phyloP scores from a whole-genome alignment of 2,113 vertebrate genomes.

The Scomber japonicus region DNA sequence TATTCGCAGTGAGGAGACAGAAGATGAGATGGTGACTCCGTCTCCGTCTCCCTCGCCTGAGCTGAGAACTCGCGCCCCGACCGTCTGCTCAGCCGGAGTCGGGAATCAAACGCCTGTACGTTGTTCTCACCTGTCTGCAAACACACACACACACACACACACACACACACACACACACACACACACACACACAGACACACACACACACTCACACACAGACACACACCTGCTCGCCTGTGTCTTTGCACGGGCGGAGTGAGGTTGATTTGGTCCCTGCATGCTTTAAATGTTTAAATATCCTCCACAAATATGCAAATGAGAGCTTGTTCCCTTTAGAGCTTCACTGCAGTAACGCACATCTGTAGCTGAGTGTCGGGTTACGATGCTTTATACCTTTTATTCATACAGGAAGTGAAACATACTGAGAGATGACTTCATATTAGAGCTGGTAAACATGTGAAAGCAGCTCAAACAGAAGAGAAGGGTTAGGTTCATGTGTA shows the following conservation, averaged over 20 bases:
- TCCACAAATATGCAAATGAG: not conserved
- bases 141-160: not conserved
- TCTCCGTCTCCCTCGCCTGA: constrained; percentile 84
- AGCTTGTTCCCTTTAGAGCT: not conserved
- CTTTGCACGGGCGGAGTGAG: not conserved
- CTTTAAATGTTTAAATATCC: not conserved
- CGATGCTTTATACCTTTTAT: too few relatives aligned
- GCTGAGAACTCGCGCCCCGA: constrained; percentile 78
- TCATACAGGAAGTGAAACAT: too few relatives aligned
- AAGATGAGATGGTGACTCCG: constrained; percentile 87
- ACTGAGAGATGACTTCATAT: too few relatives aligned
- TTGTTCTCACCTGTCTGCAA: constrained; percentile 50
- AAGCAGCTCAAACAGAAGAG: too few relatives aligned
- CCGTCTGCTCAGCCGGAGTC: constrained; percentile 91
- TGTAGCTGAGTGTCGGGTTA: not conserved
- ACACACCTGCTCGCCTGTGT: not conserved
- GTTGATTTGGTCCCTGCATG: not conserved
- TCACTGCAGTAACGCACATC: not conserved
- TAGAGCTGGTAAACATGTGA: too few relatives aligned
- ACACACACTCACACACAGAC: not conserved
- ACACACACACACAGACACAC: not conserved
- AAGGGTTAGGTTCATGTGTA: too few relatives aligned
- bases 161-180: too few relatives aligned
- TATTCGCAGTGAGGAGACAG: constrained; percentile 91
- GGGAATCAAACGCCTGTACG: constrained; percentile 97